phyloP scores from a whole-genome alignment of 2,888 invertebrate species.

The Macrosiphum euphorbiae region DNA sequence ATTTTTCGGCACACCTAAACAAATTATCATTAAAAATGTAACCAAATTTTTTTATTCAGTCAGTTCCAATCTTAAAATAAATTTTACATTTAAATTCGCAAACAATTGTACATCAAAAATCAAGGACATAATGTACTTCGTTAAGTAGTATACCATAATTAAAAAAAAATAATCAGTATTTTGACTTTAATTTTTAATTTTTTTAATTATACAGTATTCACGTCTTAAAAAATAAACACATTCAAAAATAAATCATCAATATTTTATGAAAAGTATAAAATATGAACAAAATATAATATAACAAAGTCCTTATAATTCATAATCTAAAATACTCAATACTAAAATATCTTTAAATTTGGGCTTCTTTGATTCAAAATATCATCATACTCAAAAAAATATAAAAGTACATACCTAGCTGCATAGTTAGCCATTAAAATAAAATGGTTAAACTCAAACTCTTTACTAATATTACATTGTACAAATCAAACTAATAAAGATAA shows the following conservation, averaged over 20 bases:
- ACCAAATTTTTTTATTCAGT: slow-evolving; percentile 45
- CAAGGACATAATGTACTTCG: slow-evolving; percentile 44
- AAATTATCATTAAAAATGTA: slow-evolving; percentile 17
- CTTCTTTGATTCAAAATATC: slow-evolving; percentile 19
- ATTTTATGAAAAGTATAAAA: slow-evolving; percentile 51
- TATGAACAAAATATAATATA: slow-evolving; percentile 52
- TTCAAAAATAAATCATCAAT: slow-evolving; percentile 31
- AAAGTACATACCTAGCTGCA: slow-evolving; percentile 53
- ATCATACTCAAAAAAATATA: slow-evolving; percentile 44
- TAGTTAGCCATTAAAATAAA: slow-evolving; percentile 42
- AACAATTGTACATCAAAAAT: slow-evolving; percentile 57
- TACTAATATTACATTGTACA: slow-evolving; percentile 58
- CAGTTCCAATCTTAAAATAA: slow-evolving; percentile 34
- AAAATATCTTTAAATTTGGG: slow-evolving; percentile 43
- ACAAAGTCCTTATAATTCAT: slow-evolving; percentile 26
- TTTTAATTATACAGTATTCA: slow-evolving; percentile 26
- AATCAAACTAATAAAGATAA: slow-evolving; percentile 57
- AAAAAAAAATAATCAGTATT: slow-evolving; percentile 29
- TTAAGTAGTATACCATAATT: slow-evolving; percentile 53
- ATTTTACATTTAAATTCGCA: slow-evolving; percentile 45
- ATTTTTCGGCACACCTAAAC: neutral
- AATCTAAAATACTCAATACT: slow-evolving; percentile 8
- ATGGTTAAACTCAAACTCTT: slow-evolving; percentile 43
- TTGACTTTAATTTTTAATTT: slow-evolving; percentile 32
- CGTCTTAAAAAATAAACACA: slow-evolving; percentile 54